Evolutionary conservation across 2,113 vertebrate species (phyloP), one percentile per base, ranked within the genome.

Genomic region (Condylura cristata): DNA sequence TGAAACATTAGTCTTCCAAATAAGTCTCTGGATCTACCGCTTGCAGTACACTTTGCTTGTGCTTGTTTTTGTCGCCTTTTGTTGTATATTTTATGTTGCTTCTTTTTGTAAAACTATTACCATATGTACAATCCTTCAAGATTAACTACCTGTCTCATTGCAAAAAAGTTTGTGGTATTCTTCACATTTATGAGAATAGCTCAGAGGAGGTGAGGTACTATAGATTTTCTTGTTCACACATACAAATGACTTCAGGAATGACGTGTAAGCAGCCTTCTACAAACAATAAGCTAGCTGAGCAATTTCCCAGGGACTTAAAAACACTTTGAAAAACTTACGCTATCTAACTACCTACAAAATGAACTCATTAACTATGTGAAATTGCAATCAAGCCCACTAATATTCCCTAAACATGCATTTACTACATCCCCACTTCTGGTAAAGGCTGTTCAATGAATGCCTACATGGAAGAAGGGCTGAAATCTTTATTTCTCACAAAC

Each of bases 281-380:
- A 65, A 91, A 32, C 41, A 76, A 2, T 74, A 89, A 88, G 65
- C 75, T 86, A 93, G 32, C 37, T 72, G 18, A 94, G 4, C 18
- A 53, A 84, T 76, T 90, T 93, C 61, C 83, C 66, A 90, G 51
- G 51, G 86, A 10, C 39, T 82, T 72, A 82, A 58, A 83, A 68
- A 89, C 65, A 72, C 37, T 81, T 74, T 66, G 80, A 75, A 86
- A 86, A 86, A 58, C 13, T 79, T 82, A 51, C 84, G 76, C 66
- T 28, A 22, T 93, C 63, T 88, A 86, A 79, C 61, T 46, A 79
- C 53, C 51, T 79, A 41, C 34, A 12, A 75, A 90, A 82, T 30
- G 32, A 60, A 84, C 46, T 81, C 88, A 89, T 87, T 95, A 86
- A 70, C 44, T 93, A 89, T 51, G 84, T 85, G n/a, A 91, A 95